Base-by-base conservation (phyloP, 2,888 invertebrate genomes). In the Patella pellucida region DNA sequence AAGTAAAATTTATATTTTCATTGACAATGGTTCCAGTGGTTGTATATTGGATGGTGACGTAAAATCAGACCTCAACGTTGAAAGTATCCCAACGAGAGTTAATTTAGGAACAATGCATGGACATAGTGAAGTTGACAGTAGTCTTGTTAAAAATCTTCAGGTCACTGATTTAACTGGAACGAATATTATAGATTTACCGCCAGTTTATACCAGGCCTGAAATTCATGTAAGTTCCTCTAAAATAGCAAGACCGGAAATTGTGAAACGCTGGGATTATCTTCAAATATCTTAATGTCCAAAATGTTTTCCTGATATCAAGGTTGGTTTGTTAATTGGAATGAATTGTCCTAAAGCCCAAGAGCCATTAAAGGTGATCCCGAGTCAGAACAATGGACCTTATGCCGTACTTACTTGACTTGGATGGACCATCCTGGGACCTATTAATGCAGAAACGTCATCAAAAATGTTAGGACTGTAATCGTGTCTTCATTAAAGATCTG, bases 11-110 rank as follows among this genome's bases (percentile, higher is more conserved):
- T 76, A 76, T 68, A 72, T 72, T 14, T 76, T 76, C 23, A 50
- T 76, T 15, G 76, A 76, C 54, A 19, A 68, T 2, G 73, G 76
- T 15, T 68, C 68, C 51, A 76, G 54, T 69, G 76, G 68, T 19
- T 68, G 41, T 23, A 69, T 76, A 27, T 76, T 68, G 15, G 52
- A 72, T 9, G 68, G 68, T n/a, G 15, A 16, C 12, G 31, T 73
- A 19, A 23, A n/a, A n/a, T 9, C 31, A 14, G 2, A 67, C 12
- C 41, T 73, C 19, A 15, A 52, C 16, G 68, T 27, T 23, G 16
- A 52, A 56, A 72, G 75, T 19, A 71, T 41, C 51, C 16, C 56
- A 23, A 71, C 56, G 16, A 41, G 56, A 15, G 51, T 75, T 19
- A 62, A 41, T 51, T 27, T 75, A 52, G 75, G 72, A 23, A 75